Evolutionary conservation across 2,888 invertebrate genomes (phyloP), one percentile per base, ranked within the genome.

Genomic region (Archaeoteleia sp.): DNA sequence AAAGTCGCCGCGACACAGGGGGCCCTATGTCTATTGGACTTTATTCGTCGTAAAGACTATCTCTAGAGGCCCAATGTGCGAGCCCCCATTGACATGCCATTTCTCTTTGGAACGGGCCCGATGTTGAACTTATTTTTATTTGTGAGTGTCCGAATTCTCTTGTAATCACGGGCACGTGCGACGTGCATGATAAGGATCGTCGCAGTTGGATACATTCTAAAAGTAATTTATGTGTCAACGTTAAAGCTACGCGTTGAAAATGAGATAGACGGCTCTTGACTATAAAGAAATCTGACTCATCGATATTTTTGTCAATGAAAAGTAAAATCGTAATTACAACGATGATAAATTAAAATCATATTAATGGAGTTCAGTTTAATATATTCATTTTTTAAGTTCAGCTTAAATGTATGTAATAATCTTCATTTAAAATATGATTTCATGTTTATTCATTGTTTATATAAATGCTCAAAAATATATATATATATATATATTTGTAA

Each of bases 141-240:
- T 10, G 9, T 7, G 1, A 27, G 40, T 32, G 39, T 32, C 25
- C 40, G 32, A 39, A 27, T 12, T 55, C 46, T 23, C 48, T 29
- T 60, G 48, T 60, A 66, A 54, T 66, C 66, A 42, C 40, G 35
- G 53, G 51, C 48, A 30, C 43, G 30, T 35, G 48, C 35, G 58
- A 66, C 58, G 25, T 5, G 25, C 10, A 14, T 34, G 58, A 66
- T 66, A 66, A 66, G 53, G 35, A 66, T 58, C 66, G 30, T 57
- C 65, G 40, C 65, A 10, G 65, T 45, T 53, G 58, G 66, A 66
- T 25, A 58, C 51, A 51, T 42, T 58, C 53, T 40, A 35, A 15
- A 42, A 45, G 17, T 23, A 39, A 65, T 53, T 40, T 57, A 65
- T 53, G 37, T n/a, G 42, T 40, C 48, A 40, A 34, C 8, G 40